Base-by-base conservation (phyloP, 64 coral and sea anemone genomes). In the Montipora capricornis region DNA sequence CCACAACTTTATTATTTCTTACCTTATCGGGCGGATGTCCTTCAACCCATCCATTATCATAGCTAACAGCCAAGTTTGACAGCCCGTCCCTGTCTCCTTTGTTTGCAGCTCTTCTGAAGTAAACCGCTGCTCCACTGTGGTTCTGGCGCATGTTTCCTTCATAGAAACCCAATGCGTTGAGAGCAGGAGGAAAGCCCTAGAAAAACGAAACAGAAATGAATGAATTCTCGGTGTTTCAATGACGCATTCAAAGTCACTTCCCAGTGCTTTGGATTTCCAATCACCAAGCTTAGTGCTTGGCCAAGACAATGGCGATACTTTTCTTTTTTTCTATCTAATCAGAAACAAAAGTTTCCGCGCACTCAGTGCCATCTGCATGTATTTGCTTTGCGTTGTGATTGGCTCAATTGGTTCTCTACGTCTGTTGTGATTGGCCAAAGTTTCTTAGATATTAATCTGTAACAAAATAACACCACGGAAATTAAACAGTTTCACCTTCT, bases 131-230 rank as follows among this genome's bases (percentile, higher is more conserved):
- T 17, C 97, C 94, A 16, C 83, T 91, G 83, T 73, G 91, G 88
- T 98, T 98, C 6, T 83, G 87, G 16, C 94, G 91, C 26, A 94
- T 88, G 88, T 98, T 95, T 16, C 96, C 74, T 83, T 98, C 97
- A 66, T 92, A 98, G 44, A 96, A 98, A 20, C 97, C 97, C 61
- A 98, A 69, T 0, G 97, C 97, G 52, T 98, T 98, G 14, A 91
- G 82, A 15, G 97, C 97, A 12, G 97, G 94, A 0, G 94, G 91
- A 94, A 96, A 98, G 12, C 83, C 97, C 95, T 97, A 20, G 68
- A 4, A 47, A 14, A 37, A 37, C 37, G 0, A 37, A 37, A 12
- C 19, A 76, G 46, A 26, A 44, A 10, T 20, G 19, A 66, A 84
- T 80, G 9, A 12, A 64, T 12, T 15, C 11, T 64, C 9, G 61